Evolutionary conservation across 2,113 vertebrate genomes (phyloP), one percentile per base, ranked within the genome.

Genomic region (Geothlypis trichas): DNA sequence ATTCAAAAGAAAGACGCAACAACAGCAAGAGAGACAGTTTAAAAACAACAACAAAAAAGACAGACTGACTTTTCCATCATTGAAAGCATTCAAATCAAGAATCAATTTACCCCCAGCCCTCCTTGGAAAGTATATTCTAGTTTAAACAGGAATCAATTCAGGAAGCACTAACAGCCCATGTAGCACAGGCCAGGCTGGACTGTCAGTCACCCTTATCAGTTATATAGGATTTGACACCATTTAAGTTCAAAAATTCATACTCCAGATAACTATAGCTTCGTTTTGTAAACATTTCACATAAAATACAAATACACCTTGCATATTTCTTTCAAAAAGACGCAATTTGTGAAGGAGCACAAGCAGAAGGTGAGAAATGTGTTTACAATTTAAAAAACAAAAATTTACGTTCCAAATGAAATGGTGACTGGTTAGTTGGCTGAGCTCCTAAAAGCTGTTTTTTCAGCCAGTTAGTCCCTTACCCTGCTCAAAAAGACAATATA

Each of bases 91-190:
- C n/a, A 69, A 69, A 84, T 31, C 15, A 87, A 85, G 51, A 33
- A 14, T 4, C 3, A 82, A 58, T 87, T 75, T 61, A 6, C 5
- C 27, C 11, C 10, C 14, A 37, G 28, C 5, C 22, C 24, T 54
- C 61, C 42, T 61, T 26, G 27, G 42, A 89, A 90, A 72, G 27
- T 46, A 46, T 65, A n/a, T 22, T 71, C 47, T 30, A 77, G 37
- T 74, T 93, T 74, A 92, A 94, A 90, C n/a, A 92, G 37, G 52
- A 95, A 84, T 88, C 42, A 35, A 57, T 72, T 90, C 68, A 72
- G 47, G 80, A 86, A 90, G 73, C 0, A 0, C 79, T 59, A 66
- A 69, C 0, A 71, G 35, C 35, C 67, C 0, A 0, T 11, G 27
- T 16, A 42, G 27, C 3, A 1, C 47, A 82, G 74, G 74, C 69